phyloP scores from a whole-genome alignment of 2,113 vertebrate species.

The Podarcis muralis region DNA sequence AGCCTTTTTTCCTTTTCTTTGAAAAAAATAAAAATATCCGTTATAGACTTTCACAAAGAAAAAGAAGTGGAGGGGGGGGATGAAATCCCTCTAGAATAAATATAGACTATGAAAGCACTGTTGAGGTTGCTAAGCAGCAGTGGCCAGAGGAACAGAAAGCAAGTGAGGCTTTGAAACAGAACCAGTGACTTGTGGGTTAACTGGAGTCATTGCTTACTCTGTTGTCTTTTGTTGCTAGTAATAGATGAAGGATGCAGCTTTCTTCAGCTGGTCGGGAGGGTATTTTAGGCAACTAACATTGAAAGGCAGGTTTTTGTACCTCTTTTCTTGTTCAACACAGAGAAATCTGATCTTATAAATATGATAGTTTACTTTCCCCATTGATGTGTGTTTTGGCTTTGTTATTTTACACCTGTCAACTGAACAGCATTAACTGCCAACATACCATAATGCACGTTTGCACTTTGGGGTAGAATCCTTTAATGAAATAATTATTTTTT shows the following conservation, averaged over 20 bases:
- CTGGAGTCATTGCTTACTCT: constrained; percentile 43
- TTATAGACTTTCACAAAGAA: constrained; percentile 49
- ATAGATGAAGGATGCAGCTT: constrained; percentile 6
- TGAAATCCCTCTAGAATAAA: constrained; percentile 61
- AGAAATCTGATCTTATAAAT: not conserved
- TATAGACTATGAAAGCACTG: constrained; percentile 67
- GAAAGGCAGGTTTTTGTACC: not conserved
- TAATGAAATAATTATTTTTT: not conserved
- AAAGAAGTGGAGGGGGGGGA: constrained; percentile 35
- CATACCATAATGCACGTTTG: not conserved
- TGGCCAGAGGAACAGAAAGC: constrained; percentile 59
- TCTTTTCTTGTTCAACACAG: not conserved
- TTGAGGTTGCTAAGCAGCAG: constrained; percentile 74
- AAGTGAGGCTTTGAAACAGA: constrained; percentile 54
- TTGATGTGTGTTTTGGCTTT: not conserved
- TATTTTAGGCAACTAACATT: not conserved
- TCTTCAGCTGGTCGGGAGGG: not conserved
- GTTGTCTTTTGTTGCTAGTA: constrained; percentile 1
- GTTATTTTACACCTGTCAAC: not conserved
- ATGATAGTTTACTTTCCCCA: constrained; percentile 6
- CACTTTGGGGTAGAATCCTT: not conserved
- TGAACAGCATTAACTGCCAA: not conserved
- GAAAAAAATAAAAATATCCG: not conserved
- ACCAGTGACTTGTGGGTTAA: constrained; percentile 55
- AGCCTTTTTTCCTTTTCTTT: constrained; percentile 41